These are phyloP conservation scores for Rhingia campestris DNA, from an alignment of 2,888 invertebrate genomes.

Conservation along the genomic window DNA sequence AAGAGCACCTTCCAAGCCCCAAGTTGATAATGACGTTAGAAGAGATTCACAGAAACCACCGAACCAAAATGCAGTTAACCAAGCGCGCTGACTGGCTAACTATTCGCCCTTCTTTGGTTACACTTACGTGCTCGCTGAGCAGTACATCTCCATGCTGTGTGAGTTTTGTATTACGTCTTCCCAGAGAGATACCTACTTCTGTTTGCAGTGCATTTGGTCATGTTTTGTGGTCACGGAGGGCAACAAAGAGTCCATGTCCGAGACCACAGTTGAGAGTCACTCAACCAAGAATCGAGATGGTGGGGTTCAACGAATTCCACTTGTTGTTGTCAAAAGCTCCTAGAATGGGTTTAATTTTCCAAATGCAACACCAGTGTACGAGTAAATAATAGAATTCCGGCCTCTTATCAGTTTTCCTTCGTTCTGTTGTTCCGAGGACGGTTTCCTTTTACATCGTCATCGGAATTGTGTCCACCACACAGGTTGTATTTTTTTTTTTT, in stretches of 20 bases:
- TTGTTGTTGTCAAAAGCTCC: slow-evolving; percentile 20
- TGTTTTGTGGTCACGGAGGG: slow-evolving; percentile 64
- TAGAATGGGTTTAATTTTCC: slow-evolving; percentile 37
- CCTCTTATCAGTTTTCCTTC: slow-evolving; percentile 20
- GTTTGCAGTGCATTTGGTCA: slow-evolving; percentile 58
- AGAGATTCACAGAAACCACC: slow-evolving; percentile 39
- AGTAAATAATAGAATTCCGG: slow-evolving; percentile 39
- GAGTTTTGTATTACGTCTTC: slow-evolving; percentile 7
- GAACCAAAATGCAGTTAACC: slow-evolving; percentile 44
- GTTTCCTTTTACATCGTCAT: slow-evolving; percentile 31
- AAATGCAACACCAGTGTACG: slow-evolving; percentile 32
- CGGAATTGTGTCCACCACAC: slow-evolving; percentile 46
- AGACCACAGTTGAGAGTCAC: slow-evolving; percentile 52
- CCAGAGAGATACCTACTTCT: slow-evolving; percentile 4
- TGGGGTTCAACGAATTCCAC: slow-evolving; percentile 63
- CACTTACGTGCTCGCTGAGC: slow-evolving; percentile 53
- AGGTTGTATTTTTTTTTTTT: slow-evolving; percentile 43
- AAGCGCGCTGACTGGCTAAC: slow-evolving; percentile 30
- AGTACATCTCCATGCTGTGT: slow-evolving; percentile 30
- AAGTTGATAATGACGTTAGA: slow-evolving; percentile 5
- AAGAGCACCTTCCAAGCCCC: not conserved
- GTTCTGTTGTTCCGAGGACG: not conserved
- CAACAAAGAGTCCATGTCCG: slow-evolving; percentile 20
- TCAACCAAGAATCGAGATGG: slow-evolving; percentile 33
- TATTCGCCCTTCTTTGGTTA: slow-evolving; percentile 46